Conservation (phyloP, 1,140 invertebrate species). For the Triops cancriformis region DNA sequence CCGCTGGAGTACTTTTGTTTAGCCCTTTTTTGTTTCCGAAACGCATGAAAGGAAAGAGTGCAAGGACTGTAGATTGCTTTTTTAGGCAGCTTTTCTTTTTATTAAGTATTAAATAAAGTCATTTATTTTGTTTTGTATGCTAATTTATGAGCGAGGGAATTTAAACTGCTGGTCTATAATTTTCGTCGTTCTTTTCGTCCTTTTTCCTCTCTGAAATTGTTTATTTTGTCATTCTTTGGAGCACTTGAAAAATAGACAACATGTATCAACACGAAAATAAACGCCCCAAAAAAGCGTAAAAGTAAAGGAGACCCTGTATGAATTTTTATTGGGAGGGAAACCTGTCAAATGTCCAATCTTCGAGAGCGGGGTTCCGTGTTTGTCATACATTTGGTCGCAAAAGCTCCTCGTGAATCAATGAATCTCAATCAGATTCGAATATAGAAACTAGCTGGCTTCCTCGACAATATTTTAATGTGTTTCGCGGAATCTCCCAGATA, state of each 20-base stretch:
- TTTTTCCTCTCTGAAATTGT: not conserved
- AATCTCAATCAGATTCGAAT: not conserved
- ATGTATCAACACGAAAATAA: not conserved
- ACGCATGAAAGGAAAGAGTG: too few relatives aligned
- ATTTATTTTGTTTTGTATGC: not conserved
- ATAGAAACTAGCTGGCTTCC: not conserved
- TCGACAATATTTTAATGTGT: too few relatives aligned
- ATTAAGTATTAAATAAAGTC: too few relatives aligned
- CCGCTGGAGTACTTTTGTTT: too few relatives aligned
- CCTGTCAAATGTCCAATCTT: not conserved
- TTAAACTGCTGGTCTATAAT: not conserved
- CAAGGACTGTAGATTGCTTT: too few relatives aligned
- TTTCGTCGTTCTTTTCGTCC: not conserved
- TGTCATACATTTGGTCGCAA: not conserved
- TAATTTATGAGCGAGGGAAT: not conserved
- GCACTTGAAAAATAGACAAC: not conserved
- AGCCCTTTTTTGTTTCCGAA: too few relatives aligned
- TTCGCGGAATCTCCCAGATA: too few relatives aligned
- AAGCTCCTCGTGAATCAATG: not conserved
- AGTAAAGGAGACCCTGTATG: too few relatives aligned
- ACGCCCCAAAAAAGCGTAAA: not conserved
- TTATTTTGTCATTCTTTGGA: not conserved
- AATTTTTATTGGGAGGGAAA: not conserved
- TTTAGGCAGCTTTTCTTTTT: too few relatives aligned
- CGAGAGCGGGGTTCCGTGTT: not conserved